A percentile compares a stretch with the other conserved stretches of the same genome.
These are phyloP conservation scores for Pagrus major DNA, from an alignment of 2,113 vertebrate genomes.

Conservation along the genomic window DNA sequence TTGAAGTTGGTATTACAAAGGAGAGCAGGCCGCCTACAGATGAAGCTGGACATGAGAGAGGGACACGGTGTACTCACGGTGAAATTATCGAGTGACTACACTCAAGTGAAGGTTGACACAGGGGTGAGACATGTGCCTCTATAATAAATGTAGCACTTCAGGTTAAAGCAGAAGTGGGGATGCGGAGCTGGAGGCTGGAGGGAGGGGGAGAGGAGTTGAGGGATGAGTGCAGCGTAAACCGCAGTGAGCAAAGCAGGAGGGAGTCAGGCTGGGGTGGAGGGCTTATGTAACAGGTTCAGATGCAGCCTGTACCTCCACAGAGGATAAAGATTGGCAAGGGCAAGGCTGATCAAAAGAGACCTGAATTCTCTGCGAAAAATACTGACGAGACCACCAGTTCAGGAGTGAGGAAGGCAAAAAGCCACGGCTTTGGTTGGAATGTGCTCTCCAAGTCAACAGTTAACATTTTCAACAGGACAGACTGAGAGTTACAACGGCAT, in stretches of 20 bases:
- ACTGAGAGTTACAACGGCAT: background rate
- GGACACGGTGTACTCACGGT: slow-evolving; percentile 4
- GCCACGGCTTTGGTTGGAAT: slow-evolving; percentile 7
- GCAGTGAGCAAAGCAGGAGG: slow-evolving; percentile 57
- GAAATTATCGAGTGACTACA: slow-evolving; percentile 18
- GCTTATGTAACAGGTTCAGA: slow-evolving; percentile 79
- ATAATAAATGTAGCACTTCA: slow-evolving; percentile 35
- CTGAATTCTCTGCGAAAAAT: slow-evolving; percentile 52
- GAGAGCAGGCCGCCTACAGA: slow-evolving; percentile 15
- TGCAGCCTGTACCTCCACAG: slow-evolving; percentile 62
- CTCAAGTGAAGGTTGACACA: slow-evolving; percentile 10
- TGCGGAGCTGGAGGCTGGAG: slow-evolving; percentile 29
- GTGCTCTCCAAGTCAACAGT: slow-evolving; percentile 13
- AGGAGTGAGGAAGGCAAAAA: slow-evolving; percentile 31
- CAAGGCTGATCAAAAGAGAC: slow-evolving; percentile 61
- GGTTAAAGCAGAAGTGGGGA: slow-evolving; percentile 37
- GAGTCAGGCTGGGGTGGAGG: slow-evolving; percentile 49
- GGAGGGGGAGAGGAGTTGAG: slow-evolving; percentile 2
- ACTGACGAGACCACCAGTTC: slow-evolving; percentile 22
- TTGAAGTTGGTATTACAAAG: slow-evolving; percentile 23
- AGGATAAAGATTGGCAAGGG: slow-evolving; percentile 70
- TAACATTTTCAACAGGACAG: slow-evolving; percentile 18
- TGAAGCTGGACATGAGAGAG: slow-evolving; percentile 9
- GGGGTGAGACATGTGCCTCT: slow-evolving; percentile 8
- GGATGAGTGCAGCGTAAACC: slow-evolving; percentile 43